Evolutionary conservation across 2,797 vertebrate genomes (phyloP).

Genomic region (Leuciscus waleckii): DNA sequence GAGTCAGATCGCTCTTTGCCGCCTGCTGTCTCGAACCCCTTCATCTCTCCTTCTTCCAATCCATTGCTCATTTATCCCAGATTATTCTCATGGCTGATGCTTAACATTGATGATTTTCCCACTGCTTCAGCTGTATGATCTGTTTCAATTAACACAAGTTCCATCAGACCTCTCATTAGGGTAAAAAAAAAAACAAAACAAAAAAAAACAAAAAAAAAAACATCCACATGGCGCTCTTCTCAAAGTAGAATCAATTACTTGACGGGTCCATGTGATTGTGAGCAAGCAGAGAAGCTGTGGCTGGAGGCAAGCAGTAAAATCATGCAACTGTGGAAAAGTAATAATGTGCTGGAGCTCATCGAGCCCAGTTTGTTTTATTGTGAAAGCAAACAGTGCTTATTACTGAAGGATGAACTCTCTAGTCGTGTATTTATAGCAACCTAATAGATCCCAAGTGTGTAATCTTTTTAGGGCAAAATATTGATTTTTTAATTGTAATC

Average conservation of each 20-base stretch:
- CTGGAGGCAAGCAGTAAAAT: conserved; percentile 33
- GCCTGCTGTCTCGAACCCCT: background rate
- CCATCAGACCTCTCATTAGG: background rate
- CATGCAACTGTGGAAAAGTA: conserved; percentile 41
- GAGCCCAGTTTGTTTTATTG: conserved; percentile 34
- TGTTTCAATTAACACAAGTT: background rate
- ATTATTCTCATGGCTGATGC: conserved; percentile 21
- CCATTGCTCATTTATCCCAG: conserved; percentile 35
- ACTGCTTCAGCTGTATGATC: background rate
- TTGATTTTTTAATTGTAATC: background rate
- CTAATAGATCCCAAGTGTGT: conserved; percentile 18
- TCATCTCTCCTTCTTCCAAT: background rate
- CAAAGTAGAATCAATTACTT: conserved; percentile 46
- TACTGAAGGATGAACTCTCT: background rate
- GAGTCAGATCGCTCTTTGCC: conserved; percentile 40
- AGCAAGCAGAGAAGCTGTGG: conserved; percentile 31
- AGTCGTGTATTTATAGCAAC: conserved; percentile 28
- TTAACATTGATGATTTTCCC: conserved; percentile 6
- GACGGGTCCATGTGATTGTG: background rate
- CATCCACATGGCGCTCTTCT: background rate
- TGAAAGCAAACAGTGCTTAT: conserved; percentile 41
- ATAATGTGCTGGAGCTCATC: conserved; percentile 37
- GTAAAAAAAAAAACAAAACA: background rate
- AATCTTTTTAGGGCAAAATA: conserved; percentile 14
- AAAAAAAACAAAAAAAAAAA: background rate